Evolutionary conservation across 2,888 invertebrate genomes (phyloP), one percentile per base, ranked within the genome.

Genomic region (Cephus pulcher): DNA sequence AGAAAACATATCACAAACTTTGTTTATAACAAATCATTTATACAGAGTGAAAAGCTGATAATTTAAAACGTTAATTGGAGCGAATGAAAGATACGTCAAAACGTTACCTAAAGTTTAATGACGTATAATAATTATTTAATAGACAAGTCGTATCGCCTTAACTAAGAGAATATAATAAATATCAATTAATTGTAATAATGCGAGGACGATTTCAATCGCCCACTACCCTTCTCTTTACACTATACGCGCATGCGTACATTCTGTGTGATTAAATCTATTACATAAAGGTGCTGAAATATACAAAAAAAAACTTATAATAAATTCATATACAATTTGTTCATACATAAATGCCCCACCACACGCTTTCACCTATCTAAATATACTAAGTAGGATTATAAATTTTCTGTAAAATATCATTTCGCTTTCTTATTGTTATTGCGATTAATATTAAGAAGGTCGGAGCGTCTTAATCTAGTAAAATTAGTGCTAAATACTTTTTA

Each of bases 281-380:
- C 30, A 9, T 32, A 71, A 71, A 30, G 33, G 12, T 71, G 33
- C 32, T 71, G 71, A 23, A 56, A 56, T 71, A 71, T 34, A 71
- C 71, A 71, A 33, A 71, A 71, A 15, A 71, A 71, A 70, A 9
- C n/a, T 12, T 35, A 35, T 12, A 35, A 71, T 71, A 6, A 71
- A 71, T 71, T 34, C 15, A 71, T 71, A 71, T 30, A 33, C 71
- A 71, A 71, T 71, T 71, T 33, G 9, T 71, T 30, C 71, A 71
- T 71, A 30, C 71, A 30, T 30, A 71, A 71, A 71, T 71, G 71
- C 71, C 71, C 71, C 33, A 15, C 33, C 30, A 34, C 30, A 9
- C 33, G 71, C 71, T 23, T 32, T 71, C 33, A 4, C 30, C 71
- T 71, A 71, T 30, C 71, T 71, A 71, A 32, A 34, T 56, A 56